phyloP scores from a whole-genome alignment of 1,140 invertebrate species.

The Ceratina japonica region DNA sequence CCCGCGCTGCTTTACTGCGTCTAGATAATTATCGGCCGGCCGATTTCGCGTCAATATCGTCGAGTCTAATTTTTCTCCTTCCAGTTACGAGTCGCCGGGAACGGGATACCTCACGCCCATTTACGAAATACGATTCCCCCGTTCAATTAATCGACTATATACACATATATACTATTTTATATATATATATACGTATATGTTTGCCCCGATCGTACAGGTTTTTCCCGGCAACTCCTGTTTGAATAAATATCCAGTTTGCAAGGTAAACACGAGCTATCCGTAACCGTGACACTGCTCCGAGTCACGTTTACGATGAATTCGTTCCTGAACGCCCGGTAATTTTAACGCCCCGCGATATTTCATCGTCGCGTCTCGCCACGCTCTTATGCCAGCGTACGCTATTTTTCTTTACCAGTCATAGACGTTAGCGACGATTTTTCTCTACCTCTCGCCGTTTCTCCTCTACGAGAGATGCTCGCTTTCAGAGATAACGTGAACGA shows the following conservation, averaged over 20 bases:
- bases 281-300: neutral
- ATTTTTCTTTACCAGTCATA: neutral
- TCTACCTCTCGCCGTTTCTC: neutral
- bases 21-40: neutral
- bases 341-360: constrained; percentile 37
- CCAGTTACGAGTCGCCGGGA: neutral
- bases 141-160: neutral
- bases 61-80: neutral
- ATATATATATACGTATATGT: too few species aligned
- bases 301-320: constrained; percentile 15
- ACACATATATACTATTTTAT: too few species aligned
- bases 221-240: neutral
- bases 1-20: constrained; percentile 14
- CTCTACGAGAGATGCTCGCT: neutral
- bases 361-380: constrained; percentile 14
- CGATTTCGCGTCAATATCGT: constrained; percentile 11
- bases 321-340: constrained; percentile 32
- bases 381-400: neutral
- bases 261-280: constrained; percentile 32
- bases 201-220: too few species aligned
- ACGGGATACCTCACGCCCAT: neutral
- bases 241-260: constrained; percentile 47
- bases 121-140: neutral
- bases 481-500: neutral
- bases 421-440: constrained; percentile 13